phyloP scores from a whole-genome alignment of 2,888 invertebrate species.

The Pogonocherus hispidulus region DNA sequence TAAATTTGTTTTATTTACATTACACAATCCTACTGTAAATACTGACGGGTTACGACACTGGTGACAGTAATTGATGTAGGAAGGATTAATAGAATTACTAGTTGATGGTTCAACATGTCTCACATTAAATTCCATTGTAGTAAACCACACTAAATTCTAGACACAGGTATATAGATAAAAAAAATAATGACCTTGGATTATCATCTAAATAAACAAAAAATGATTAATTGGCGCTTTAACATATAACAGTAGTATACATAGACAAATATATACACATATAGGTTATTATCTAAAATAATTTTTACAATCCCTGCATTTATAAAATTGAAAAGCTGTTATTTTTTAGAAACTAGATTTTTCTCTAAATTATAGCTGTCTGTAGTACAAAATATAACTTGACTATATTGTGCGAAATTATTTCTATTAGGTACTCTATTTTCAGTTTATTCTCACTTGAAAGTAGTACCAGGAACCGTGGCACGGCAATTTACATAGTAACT shows the following conservation, averaged over 20 bases:
- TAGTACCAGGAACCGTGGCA: neutral
- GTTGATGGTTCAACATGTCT: neutral
- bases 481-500: neutral
- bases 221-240: slow-evolving; percentile 7
- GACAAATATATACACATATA: no score
- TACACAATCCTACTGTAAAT: neutral
- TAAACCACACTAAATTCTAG: neutral
- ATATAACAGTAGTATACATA: no score
- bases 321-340: neutral
- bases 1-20: no score
- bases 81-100: slow-evolving; percentile 3
- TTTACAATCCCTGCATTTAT: no score
- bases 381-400: neutral
- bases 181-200: neutral
- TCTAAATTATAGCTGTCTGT: neutral
- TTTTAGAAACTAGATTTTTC: neutral
- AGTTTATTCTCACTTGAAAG: neutral
- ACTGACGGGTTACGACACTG: neutral
- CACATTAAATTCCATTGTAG: neutral
- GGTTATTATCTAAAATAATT: no score
- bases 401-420: neutral
- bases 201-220: slow-evolving; percentile 6
- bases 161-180: neutral
- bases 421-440: neutral
- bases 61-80: slow-evolving; percentile 25